A percentile compares a stretch with the other conserved stretches of the same genome.
Evolutionary conservation across 2,888 invertebrate species (phyloP).

Genomic region (Torymus aiolomorphi): DNA sequence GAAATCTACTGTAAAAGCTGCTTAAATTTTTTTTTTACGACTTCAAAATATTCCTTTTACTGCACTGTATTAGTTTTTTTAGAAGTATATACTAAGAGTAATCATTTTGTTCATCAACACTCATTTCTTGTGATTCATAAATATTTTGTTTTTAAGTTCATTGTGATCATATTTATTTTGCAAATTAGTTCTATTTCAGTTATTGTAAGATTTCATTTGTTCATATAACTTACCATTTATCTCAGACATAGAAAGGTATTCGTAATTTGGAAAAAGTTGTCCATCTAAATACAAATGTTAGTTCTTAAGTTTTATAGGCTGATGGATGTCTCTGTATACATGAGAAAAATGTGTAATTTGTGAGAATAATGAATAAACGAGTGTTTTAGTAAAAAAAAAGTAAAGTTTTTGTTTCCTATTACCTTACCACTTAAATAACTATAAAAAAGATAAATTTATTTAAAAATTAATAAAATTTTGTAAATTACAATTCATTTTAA

Average conservation of each 20-base stretch:
- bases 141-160: neutral
- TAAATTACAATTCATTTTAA: too few relatives aligned
- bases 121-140: neutral
- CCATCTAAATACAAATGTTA: slow-evolving; percentile 28
- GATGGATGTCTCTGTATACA: slow-evolving; percentile 10
- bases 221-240: neutral
- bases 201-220: neutral
- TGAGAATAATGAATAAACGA: slow-evolving; percentile 27
- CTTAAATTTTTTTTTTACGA: slow-evolving; percentile 15
- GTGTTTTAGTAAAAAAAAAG: slow-evolving; percentile 16
- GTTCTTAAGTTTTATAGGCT: slow-evolving; percentile 16
- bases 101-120: neutral
- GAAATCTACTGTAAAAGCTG: slow-evolving; percentile 54
- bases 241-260: neutral
- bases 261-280: slow-evolving; percentile 8
- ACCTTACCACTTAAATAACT: too few relatives aligned
- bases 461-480: too few relatives aligned
- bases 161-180: slow-evolving; percentile 24
- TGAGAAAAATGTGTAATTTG: slow-evolving; percentile 20
- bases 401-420: neutral
- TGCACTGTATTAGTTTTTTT: neutral
- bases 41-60: too few relatives aligned
- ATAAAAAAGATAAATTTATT: too few relatives aligned
- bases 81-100: neutral
- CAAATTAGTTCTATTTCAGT: slow-evolving; percentile 2